These are phyloP conservation scores for Alauda arvensis DNA, from an alignment of 2,797 vertebrate species.

Conservation along the genomic window DNA sequence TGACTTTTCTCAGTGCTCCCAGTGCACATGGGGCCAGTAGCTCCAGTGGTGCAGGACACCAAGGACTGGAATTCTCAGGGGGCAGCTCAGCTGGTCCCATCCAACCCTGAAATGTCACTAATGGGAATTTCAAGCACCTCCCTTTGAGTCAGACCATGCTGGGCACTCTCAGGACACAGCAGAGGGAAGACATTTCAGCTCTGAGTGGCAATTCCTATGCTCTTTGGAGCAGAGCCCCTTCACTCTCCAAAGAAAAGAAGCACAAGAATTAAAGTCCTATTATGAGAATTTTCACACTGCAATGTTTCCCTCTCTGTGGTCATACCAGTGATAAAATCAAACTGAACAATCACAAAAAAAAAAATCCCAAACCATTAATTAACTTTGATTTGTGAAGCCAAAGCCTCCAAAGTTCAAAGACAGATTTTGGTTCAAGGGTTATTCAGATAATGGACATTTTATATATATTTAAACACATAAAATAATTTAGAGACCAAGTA, in stretches of 20 bases:
- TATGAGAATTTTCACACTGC: neutral
- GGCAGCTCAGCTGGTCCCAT: neutral
- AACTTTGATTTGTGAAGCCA: neutral
- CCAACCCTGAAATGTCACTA: neutral
- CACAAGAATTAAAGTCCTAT: neutral
- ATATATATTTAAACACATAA: neutral
- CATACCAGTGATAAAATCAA: neutral
- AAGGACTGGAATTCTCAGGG: neutral
- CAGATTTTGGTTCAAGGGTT: neutral
- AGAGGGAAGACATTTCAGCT: neutral
- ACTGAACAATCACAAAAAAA: neutral
- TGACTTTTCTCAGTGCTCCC: neutral
- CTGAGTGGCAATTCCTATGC: neutral
- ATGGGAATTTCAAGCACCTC: neutral
- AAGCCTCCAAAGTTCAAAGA: neutral
- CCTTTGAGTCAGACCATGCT: neutral
- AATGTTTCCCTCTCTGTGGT: neutral
- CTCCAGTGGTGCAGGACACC: neutral
- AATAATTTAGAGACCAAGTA: neutral
- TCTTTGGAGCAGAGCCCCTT: neutral
- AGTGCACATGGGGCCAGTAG: rapidly evolving
- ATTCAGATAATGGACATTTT: neutral
- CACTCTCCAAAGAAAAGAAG: neutral
- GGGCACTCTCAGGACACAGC: neutral
- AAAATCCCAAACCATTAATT: neutral